A percentile compares a stretch with the other conserved stretches of the same genome.
Conservation (phyloP, 2,797 vertebrate genomes). For the Phrynocephalus guinanensis region DNA sequence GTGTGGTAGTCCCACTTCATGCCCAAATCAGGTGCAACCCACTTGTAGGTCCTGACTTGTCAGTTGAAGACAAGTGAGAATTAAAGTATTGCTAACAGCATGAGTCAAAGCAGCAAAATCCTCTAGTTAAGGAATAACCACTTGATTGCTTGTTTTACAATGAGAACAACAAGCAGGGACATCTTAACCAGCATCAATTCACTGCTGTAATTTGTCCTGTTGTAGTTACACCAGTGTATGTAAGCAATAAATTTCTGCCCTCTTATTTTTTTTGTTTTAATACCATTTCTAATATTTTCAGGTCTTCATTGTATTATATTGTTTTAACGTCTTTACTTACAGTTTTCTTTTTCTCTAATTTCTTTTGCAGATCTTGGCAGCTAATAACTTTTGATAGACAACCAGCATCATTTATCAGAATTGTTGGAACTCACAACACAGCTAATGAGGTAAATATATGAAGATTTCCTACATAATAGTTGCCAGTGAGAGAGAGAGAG, state of each 20-base stretch:
- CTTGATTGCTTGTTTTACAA: too few species aligned
- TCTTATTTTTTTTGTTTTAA: neutral
- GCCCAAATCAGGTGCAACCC: neutral
- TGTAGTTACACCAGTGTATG: too few species aligned
- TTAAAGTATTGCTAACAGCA: too few species aligned
- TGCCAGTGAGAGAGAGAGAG: neutral
- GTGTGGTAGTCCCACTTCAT: neutral
- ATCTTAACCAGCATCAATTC: too few species aligned
- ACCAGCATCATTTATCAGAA: slow-evolving; percentile 93
- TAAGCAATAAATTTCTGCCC: too few species aligned
- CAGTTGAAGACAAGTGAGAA: neutral
- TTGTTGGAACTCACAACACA: slow-evolving; percentile 97
- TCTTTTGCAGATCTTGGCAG: slow-evolving; percentile 91
- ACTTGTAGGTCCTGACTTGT: neutral
- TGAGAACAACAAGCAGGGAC: too few species aligned
- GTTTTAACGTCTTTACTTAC: slow-evolving; percentile 6
- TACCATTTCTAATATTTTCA: neutral
- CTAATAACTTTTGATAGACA: slow-evolving; percentile 91
- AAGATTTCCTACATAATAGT: neutral
- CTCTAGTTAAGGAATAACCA: too few species aligned
- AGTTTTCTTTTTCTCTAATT: slow-evolving; percentile 53
- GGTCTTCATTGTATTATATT: neutral
- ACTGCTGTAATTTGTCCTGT: too few species aligned
- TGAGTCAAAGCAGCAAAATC: too few species aligned
- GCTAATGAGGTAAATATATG: slow-evolving; percentile 89